Evolutionary conservation across 2,888 invertebrate genomes (phyloP), one percentile per base, ranked within the genome.

Genomic region (Heterodera filipjevi): DNA sequence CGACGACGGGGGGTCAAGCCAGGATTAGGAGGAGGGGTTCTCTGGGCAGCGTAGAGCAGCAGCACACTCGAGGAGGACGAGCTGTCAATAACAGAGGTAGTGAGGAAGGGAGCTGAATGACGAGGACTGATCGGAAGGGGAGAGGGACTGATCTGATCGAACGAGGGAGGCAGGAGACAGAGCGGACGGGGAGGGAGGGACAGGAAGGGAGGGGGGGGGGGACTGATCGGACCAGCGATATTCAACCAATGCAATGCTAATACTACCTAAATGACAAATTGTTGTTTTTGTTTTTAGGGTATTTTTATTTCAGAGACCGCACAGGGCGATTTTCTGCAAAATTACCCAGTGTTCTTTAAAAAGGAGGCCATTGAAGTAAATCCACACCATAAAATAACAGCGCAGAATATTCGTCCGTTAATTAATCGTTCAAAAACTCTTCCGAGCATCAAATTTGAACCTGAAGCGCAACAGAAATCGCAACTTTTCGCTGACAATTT

Each of bases 11-110:
- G 27, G 59, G 59, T 59, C 59, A 59, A 59, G n/a, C 22, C 27
- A 59, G 27, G 59, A n/a, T 59, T n/a, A 59, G 27, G 59, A 59
- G 59, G 59, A 59, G 59, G 12, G 27, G 59, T 27, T 59, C 59
- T 27, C 12, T 59, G 27, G 59, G 59, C 10, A n/a, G 59, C n/a
- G 59, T 59, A 27, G 59, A 27, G 59, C 59, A 59, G n/a, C 59
- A 59, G 27, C 27, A 59, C 59, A 59, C 59, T 59, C 59, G 59
- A 59, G 59, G 59, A 59, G 27, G 27, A 59, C 59, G 27, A 59
- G 59, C 59, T 59, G 59, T 59, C 59, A 59, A 59, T 59, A 59
- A 59, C 27, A 10, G 59, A 59, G 59, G 59, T 59, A 59, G n/a
- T n/a, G n/a, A n/a, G n/a, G n/a, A n/a, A n/a, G n/a, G n/a, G n/a